A percentile compares a stretch with the other conserved stretches of the same genome.
Conservation (phyloP, 2,797 vertebrate genomes). For the Xiphophorus birchmanni region DNA sequence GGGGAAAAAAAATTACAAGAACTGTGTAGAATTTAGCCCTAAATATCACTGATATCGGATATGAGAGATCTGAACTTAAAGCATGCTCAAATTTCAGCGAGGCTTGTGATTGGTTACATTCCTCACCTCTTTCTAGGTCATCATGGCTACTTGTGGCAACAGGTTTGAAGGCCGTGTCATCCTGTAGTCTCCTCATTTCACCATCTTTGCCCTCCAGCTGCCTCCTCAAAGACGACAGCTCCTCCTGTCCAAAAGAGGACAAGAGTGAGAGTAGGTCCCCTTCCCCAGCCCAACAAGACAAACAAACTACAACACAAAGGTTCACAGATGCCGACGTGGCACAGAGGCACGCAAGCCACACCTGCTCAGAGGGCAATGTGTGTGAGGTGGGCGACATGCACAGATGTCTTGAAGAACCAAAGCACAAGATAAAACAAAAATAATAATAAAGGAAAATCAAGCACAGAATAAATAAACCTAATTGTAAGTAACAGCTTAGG, state of each 20-base stretch:
- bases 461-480: slow-evolving; percentile 8
- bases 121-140: slow-evolving; percentile 87
- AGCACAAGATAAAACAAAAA: slow-evolving; percentile 15
- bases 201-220: slow-evolving; percentile 90
- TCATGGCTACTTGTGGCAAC: slow-evolving; percentile 78
- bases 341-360: slow-evolving; percentile 46
- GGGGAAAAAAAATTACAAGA: slow-evolving; percentile 66
- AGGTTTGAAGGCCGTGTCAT: slow-evolving; percentile 83
- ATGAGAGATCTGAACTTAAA: slow-evolving; percentile 24
- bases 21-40: slow-evolving; percentile 16
- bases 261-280: slow-evolving; percentile 45
- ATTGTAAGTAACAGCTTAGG: background rate
- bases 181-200: slow-evolving; percentile 88
- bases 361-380: slow-evolving; percentile 45
- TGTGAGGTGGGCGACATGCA: slow-evolving; percentile 34
- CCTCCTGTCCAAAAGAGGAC: slow-evolving; percentile 84
- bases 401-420: slow-evolving; percentile 13
- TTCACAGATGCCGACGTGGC: slow-evolving; percentile 57
- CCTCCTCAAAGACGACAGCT: slow-evolving; percentile 86
- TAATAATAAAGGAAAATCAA: slow-evolving; percentile 29
- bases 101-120: slow-evolving; percentile 7
- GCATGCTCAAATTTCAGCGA: slow-evolving; percentile 12
- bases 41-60: background rate
- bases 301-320: slow-evolving; percentile 70
- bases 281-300: slow-evolving; percentile 42